Percentiles rank a stretch among this genome's conserved stretches.
phyloP scores from a whole-genome alignment of 2,888 invertebrate species.

The Rambutsinella grinnellia region DNA sequence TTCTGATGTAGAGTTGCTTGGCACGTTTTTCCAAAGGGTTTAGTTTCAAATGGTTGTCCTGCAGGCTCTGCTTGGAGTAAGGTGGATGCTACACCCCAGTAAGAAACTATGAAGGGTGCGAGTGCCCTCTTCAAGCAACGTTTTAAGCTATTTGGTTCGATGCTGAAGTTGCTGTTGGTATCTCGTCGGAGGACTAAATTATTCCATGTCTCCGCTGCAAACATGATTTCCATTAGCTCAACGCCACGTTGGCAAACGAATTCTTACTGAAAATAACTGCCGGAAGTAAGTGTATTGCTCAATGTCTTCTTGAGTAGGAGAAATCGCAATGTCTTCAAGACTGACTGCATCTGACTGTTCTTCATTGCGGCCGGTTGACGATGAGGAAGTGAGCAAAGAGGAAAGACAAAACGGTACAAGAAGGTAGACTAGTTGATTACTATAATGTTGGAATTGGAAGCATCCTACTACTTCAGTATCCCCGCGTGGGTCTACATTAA shows the following conservation, averaged over 20 bases:
- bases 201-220: conserved; percentile 40
- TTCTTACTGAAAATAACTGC: conserved; percentile 58
- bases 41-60: conserved; percentile 49
- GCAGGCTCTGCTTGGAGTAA: conserved; percentile 47
- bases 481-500: conserved; percentile 21
- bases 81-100: conserved; percentile 59
- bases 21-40: conserved; percentile 59
- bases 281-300: conserved; percentile 53
- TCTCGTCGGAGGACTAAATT: conserved; percentile 19
- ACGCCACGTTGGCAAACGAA: conserved; percentile 56
- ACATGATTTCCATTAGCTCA: conserved; percentile 53
- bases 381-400: conserved; percentile 31
- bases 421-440: conserved; percentile 61
- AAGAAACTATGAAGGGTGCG: conserved; percentile 60
- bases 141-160: conserved; percentile 23
- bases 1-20: conserved; percentile 59
- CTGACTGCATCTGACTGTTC: background rate
- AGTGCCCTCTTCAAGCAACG: conserved; percentile 43
- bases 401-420: conserved; percentile 61
- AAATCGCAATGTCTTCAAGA: conserved; percentile 28
- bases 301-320: conserved; percentile 30
- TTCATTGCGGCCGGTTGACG: background rate
- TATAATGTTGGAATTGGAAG: conserved; percentile 65
- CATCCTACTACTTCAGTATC: conserved; percentile 54
- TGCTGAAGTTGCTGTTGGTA: conserved; percentile 20